Conservation (phyloP, 1,140 invertebrate species). For the Pachypsylla venusta region DNA sequence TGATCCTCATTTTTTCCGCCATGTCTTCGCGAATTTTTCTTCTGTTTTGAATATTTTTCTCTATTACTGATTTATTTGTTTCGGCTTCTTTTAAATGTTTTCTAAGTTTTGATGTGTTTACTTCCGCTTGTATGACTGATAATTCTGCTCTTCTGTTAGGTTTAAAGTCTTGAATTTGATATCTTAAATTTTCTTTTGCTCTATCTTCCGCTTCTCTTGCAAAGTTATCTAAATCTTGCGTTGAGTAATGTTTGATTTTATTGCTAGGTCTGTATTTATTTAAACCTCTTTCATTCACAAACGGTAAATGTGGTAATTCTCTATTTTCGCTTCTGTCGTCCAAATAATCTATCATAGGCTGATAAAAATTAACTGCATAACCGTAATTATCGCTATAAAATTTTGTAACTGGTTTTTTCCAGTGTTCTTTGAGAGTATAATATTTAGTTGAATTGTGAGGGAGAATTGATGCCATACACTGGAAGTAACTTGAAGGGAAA, state of each 20-base stretch:
- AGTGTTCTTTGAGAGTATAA: conserved; percentile 21
- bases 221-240: conserved; percentile 7
- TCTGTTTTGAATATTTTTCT: background rate
- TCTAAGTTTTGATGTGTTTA: background rate
- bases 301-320: conserved; percentile 48
- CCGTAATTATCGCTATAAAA: conserved; percentile 65
- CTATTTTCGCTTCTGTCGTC: conserved; percentile 34
- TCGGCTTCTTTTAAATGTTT: background rate
- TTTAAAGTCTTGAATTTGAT: conserved; percentile 17
- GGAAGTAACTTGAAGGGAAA: background rate
- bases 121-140: background rate
- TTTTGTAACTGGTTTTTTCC: conserved; percentile 41
- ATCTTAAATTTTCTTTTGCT: conserved; percentile 18
- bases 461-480: background rate
- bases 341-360: conserved; percentile 69
- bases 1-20: background rate
- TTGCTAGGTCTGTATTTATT: conserved; percentile 35
- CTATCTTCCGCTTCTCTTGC: conserved; percentile 25
- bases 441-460: background rate
- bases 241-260: conserved; percentile 23
- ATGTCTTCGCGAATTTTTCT: background rate
- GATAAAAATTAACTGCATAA: conserved; percentile 62
- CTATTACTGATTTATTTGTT: background rate
- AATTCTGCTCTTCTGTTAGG: background rate
- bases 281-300: conserved; percentile 50